phyloP scores from a whole-genome alignment of 2,888 invertebrate genomes.

The Cryptocephalus primarius region DNA sequence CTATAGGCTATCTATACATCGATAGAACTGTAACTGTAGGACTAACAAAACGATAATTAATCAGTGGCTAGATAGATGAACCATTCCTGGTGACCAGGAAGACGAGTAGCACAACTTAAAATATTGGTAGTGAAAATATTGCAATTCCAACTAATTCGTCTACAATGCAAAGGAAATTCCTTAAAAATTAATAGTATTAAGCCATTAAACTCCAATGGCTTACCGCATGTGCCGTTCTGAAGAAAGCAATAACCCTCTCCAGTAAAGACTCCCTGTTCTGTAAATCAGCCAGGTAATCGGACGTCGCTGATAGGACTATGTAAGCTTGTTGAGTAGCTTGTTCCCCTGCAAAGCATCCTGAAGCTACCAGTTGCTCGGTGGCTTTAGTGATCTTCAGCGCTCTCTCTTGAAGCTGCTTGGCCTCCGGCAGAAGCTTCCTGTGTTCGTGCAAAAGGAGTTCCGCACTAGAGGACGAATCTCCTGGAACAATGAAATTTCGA shows the following conservation, averaged over 20 bases:
- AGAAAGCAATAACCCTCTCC: conserved; percentile 59
- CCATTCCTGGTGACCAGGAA: too few relatives aligned
- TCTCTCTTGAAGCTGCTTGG: conserved; percentile 61
- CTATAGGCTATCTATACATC: too few relatives aligned
- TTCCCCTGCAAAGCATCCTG: conserved; percentile 60
- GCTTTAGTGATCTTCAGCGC: conserved; percentile 66
- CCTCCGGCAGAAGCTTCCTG: conserved; percentile 56
- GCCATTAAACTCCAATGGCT: conserved; percentile 2
- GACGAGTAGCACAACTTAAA: too few relatives aligned
- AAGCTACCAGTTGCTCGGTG: conserved; percentile 61
- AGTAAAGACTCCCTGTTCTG: conserved; percentile 60
- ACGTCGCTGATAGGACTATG: conserved; percentile 50
- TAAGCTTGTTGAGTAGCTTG: conserved; percentile 58
- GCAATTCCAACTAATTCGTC: too few relatives aligned
- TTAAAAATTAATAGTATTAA: too few relatives aligned
- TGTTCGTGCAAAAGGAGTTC: conserved; percentile 58
- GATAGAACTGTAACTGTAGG: too few relatives aligned
- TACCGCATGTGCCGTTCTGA: conserved; percentile 56
- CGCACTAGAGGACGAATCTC: conserved; percentile 62
- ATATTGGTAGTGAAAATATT: too few relatives aligned
- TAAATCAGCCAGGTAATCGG: conserved; percentile 59
- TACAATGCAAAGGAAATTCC: too few relatives aligned
- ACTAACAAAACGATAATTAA: too few relatives aligned
- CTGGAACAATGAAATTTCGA: conserved; percentile 24
- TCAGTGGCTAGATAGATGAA: too few relatives aligned